A percentile compares a stretch with the other conserved stretches of the same genome.
These are phyloP conservation scores for Drosophila affinis DNA, from an alignment of 2,888 invertebrate genomes.

Conservation along the genomic window DNA sequence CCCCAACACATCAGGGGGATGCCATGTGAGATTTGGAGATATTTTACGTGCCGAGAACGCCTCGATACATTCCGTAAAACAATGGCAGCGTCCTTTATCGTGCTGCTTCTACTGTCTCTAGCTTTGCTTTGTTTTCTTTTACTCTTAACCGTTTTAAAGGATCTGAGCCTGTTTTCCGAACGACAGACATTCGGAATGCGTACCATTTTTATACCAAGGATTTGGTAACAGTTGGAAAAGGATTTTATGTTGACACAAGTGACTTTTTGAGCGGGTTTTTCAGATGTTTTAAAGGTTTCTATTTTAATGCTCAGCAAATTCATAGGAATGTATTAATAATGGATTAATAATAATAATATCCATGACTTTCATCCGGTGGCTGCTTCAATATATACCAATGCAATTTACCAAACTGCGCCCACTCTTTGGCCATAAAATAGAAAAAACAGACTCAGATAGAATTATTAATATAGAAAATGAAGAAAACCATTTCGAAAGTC, in stretches of 20 bases:
- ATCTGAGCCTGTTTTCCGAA: conserved; percentile 34
- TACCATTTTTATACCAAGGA: conserved; percentile 28
- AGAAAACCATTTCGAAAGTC: too few relatives aligned
- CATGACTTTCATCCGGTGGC: too few relatives aligned
- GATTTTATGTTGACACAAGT: not conserved
- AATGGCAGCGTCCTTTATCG: conserved; percentile 52
- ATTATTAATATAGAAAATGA: too few relatives aligned
- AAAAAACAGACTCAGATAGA: too few relatives aligned
- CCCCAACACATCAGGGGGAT: conserved; percentile 17
- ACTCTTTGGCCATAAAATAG: too few relatives aligned
- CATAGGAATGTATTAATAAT: too few relatives aligned
- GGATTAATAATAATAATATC: too few relatives aligned
- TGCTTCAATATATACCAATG: too few relatives aligned
- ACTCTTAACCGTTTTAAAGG: conserved; percentile 22
- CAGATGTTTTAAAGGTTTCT: too few relatives aligned
- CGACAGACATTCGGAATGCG: conserved; percentile 1
- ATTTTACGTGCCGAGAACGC: conserved; percentile 23
- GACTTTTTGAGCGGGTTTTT: too few relatives aligned
- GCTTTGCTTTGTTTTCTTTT: not conserved
- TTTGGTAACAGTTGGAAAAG: not conserved
- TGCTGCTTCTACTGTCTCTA: conserved; percentile 5
- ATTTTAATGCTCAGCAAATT: too few relatives aligned
- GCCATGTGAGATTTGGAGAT: conserved; percentile 45
- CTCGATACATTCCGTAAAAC: conserved; percentile 36
- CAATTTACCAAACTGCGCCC: too few relatives aligned